phyloP scores from a whole-genome alignment of 1,140 invertebrate genomes.

The Pseudomyrmex gracilis region DNA sequence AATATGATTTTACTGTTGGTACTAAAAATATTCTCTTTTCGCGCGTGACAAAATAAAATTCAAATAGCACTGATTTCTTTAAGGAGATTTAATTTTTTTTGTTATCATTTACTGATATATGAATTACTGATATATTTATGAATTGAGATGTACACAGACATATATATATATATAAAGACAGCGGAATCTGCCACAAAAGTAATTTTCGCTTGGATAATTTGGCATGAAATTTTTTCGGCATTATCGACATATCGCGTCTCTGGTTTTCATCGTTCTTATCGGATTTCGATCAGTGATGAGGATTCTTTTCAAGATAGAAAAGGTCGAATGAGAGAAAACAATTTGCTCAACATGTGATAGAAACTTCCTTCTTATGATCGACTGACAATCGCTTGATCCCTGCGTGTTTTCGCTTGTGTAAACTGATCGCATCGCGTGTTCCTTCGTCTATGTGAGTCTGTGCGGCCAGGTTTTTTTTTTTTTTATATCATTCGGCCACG shows the following conservation, averaged over 20 bases:
- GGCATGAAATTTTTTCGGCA: constrained; percentile 18
- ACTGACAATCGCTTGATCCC: constrained; percentile 50
- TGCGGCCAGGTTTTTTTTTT: constrained; percentile 50
- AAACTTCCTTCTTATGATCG: constrained; percentile 58
- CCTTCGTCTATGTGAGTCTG: background rate
- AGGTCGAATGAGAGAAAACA: constrained; percentile 54
- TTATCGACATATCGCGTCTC: constrained; percentile 9
- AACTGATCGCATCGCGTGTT: constrained; percentile 15
- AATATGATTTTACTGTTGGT: background rate
- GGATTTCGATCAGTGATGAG: constrained; percentile 62
- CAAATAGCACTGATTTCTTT: background rate
- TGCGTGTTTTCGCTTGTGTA: constrained; percentile 39
- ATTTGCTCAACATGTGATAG: constrained; percentile 57
- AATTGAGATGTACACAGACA: background rate
- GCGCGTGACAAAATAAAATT: background rate
- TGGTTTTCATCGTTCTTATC: constrained; percentile 32
- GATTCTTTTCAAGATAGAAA: background rate
- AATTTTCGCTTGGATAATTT: constrained; percentile 26
- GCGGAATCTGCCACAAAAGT: constrained; percentile 3
- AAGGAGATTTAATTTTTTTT: background rate
- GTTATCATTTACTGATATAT: background rate
- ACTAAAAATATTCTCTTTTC: background rate
- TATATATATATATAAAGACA: background rate
- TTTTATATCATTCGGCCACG: constrained; percentile 18
- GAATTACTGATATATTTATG: background rate